Evolutionary conservation across 2,888 invertebrate genomes (phyloP).

Genomic region (Nowickia ferox): DNA sequence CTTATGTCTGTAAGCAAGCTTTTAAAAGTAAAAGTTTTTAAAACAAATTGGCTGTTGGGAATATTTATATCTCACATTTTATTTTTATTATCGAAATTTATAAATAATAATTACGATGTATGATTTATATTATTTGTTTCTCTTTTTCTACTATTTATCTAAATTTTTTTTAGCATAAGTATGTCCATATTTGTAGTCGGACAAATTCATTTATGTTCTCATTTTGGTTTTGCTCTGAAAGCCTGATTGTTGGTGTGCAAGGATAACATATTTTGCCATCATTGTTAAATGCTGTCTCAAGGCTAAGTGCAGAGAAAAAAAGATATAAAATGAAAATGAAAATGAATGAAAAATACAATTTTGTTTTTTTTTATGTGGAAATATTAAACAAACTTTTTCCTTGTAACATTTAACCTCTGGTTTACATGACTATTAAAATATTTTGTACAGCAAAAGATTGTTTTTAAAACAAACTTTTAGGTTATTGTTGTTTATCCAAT

Average conservation of each 20-base stretch:
- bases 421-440: conserved; percentile 69
- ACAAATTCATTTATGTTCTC: neutral
- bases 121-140: neutral
- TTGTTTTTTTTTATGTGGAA: conserved; percentile 5
- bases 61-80: no score
- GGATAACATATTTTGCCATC: conserved; percentile 20
- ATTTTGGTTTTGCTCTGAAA: conserved; percentile 20
- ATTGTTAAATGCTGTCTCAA: conserved; percentile 64
- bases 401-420: conserved; percentile 70
- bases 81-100: conserved; percentile 5
- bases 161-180: neutral
- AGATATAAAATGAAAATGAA: conserved; percentile 27
- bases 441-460: conserved; percentile 46
- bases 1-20: no score
- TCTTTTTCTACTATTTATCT: neutral
- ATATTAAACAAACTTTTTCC: conserved; percentile 36
- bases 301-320: conserved; percentile 53
- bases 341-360: no score
- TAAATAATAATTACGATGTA: neutral
- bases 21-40: no score
- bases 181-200: neutral
- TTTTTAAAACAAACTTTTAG: conserved; percentile 67
- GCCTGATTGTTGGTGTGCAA: neutral
- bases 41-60: no score
- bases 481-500: conserved; percentile 65